Evolutionary conservation across 2,797 vertebrate species (phyloP).

Genomic region (Chrysolophus pictus): DNA sequence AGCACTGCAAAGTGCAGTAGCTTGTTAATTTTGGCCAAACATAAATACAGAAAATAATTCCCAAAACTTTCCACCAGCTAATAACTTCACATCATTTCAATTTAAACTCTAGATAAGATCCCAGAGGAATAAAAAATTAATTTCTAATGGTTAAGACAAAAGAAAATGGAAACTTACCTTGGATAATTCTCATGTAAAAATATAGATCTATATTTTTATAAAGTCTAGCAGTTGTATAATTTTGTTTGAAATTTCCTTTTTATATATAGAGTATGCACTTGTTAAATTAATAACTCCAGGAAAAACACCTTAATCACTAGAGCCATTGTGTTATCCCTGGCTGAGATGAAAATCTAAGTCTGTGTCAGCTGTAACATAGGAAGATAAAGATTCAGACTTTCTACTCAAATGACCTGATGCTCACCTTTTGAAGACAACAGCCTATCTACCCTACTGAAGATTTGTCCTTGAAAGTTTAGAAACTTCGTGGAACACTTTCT

Average conservation of each 20-base stretch:
- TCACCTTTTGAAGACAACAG: background rate
- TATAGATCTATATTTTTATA: slow-evolving; percentile 73
- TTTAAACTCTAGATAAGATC: slow-evolving; percentile 2
- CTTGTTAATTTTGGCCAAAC: background rate
- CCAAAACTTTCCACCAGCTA: slow-evolving; percentile 1
- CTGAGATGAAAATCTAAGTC: slow-evolving; percentile 30
- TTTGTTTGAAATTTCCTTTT: slow-evolving; percentile 60
- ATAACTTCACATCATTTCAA: background rate
- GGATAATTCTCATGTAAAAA: slow-evolving; percentile 58
- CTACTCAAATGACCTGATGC: background rate
- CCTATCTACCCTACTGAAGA: slow-evolving; percentile 30
- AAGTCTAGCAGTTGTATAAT: slow-evolving; percentile 68
- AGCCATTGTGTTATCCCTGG: background rate
- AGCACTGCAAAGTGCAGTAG: background rate
- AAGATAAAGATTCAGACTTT: slow-evolving; percentile 20
- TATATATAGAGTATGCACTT: slow-evolving; percentile 48
- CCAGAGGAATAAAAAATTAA: background rate
- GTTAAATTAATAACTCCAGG: slow-evolving; percentile 63
- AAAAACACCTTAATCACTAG: slow-evolving; percentile 17
- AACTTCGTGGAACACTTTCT: slow-evolving; percentile 44
- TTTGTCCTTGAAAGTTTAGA: slow-evolving; percentile 17
- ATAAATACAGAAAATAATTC: background rate
- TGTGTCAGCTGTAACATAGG: background rate
- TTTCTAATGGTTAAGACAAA: slow-evolving; percentile 14
- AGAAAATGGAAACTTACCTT: slow-evolving; percentile 27